A percentile compares a stretch with the other conserved stretches of the same genome.
phyloP scores from a whole-genome alignment of 2,888 invertebrate genomes.

The Drosophila niveifrons region DNA sequence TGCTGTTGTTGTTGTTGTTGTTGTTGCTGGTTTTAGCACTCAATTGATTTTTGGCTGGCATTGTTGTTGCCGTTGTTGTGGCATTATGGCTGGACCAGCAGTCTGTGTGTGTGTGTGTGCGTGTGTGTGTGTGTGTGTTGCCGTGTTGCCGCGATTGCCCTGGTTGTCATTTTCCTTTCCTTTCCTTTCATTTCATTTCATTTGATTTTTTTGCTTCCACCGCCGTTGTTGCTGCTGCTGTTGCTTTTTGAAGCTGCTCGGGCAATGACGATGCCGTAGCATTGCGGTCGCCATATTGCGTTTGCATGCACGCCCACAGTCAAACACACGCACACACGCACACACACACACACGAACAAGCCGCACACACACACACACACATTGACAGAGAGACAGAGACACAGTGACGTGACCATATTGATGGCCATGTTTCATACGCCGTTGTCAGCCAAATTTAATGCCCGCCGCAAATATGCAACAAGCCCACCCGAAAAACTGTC shows the following conservation, averaged over 20 bases:
- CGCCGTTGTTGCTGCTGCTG: too few species aligned
- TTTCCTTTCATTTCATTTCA: neutral
- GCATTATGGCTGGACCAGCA: constrained; percentile 46
- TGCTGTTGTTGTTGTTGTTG: constrained; percentile 39
- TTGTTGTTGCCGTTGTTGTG: constrained; percentile 41
- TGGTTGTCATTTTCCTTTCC: constrained; percentile 5
- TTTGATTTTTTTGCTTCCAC: constrained; percentile 27
- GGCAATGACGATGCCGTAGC: constrained; percentile 53
- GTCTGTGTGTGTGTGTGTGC: constrained; percentile 32
- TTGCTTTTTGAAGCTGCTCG: constrained; percentile 17
- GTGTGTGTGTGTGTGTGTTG: constrained; percentile 36
- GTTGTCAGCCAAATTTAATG: constrained; percentile 81
- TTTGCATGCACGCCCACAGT: constrained; percentile 81
- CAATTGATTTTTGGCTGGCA: constrained; percentile 71
- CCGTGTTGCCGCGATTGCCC: constrained; percentile 34
- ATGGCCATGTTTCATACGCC: constrained; percentile 81
- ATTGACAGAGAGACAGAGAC: constrained; percentile 11
- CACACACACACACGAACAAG: constrained; percentile 16
- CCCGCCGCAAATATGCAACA: constrained; percentile 78
- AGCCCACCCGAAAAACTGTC: constrained; percentile 20
- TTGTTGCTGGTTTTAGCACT: constrained; percentile 79
- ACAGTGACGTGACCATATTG: constrained; percentile 75
- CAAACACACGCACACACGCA: constrained; percentile 52
- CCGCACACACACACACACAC: constrained; percentile 6
- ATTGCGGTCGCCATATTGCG: constrained; percentile 84